Evolutionary conservation across 1,140 invertebrate genomes (phyloP), one percentile per base, ranked within the genome.

Genomic region (Riptortus pedestris): DNA sequence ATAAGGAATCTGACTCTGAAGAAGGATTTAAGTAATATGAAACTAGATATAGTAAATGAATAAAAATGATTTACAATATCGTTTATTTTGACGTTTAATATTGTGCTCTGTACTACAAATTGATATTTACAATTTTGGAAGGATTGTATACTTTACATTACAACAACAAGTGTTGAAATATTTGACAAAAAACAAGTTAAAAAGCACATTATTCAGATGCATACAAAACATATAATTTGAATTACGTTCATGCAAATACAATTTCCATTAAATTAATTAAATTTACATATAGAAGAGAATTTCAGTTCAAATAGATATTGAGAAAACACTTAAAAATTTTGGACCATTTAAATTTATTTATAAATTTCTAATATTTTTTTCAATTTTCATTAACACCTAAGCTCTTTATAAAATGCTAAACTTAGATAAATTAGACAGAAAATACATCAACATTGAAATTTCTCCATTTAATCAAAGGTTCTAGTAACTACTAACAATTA

Each of bases 71-170:
- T 55, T 55, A 55, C 51, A 3, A 24, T 14, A 55, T 24, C 24
- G 24, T 55, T 55, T 55, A 55, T 55, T 55, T 55, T 24, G 20
- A 24, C 24, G 24, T 24, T 55, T 24, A 55, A 55, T 55, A 22
- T 51, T 51, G 51, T 55, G 51, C 51, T 2, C 51, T 55, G 24
- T 55, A 27, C 20, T 55, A 55, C 24, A 55, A 55, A 55, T 55
- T 55, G 51, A 24, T 55, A 55, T 55, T 27, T 55, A 55, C 51
- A 55, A 24, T 55, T 24, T 7, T 55, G 51, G 51, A 55, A 55
- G 51, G 51, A 55, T 55, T 55, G 51, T 55, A 55, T 26, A 55
- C 16, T 26, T 55, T 24, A 24, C 20, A 55, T 24, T 4, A 14
- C 24, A 24, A 24, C 24, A 55, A 24, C 14, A 38, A n/a, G n/a